phyloP scores from a whole-genome alignment of 2,888 invertebrate genomes.

The Ephialtes manifestator region DNA sequence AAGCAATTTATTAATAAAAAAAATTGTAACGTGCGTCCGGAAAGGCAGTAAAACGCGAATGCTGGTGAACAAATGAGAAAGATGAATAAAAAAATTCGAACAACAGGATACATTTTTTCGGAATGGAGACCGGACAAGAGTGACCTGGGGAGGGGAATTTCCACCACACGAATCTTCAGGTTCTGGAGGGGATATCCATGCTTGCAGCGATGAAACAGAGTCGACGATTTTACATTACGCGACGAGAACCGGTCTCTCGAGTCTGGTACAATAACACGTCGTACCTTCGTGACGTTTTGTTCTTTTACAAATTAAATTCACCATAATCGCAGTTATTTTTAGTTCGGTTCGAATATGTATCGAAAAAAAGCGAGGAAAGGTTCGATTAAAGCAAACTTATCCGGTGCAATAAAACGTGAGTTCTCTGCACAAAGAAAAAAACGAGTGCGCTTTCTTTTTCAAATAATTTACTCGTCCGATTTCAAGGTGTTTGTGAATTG shows the following conservation, averaged over 20 bases:
- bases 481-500: not conserved
- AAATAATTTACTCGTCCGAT: not conserved
- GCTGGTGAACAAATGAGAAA: not conserved
- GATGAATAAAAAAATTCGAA: not conserved
- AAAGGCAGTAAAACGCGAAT: too few relatives aligned
- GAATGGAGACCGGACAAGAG: not conserved
- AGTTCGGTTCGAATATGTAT: slow-evolving; percentile 34
- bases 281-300: not conserved
- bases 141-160: slow-evolving; percentile 33
- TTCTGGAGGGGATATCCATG: slow-evolving; percentile 45
- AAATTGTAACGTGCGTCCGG: too few relatives aligned
- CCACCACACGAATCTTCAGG: slow-evolving; percentile 54
- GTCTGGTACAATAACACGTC: not conserved
- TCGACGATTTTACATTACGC: slow-evolving; percentile 54
- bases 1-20: too few relatives aligned
- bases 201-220: slow-evolving; percentile 40
- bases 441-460: slow-evolving; percentile 16
- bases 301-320: not conserved
- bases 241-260: slow-evolving; percentile 59
- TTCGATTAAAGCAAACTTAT: slow-evolving; percentile 5
- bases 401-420: slow-evolving; percentile 58
- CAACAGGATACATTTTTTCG: not conserved
- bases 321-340: not conserved
- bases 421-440: slow-evolving; percentile 17
- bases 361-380: slow-evolving; percentile 56